These are phyloP conservation scores for Palaemon carinicauda DNA, from an alignment of 1,140 invertebrate genomes.

Conservation along the genomic window DNA sequence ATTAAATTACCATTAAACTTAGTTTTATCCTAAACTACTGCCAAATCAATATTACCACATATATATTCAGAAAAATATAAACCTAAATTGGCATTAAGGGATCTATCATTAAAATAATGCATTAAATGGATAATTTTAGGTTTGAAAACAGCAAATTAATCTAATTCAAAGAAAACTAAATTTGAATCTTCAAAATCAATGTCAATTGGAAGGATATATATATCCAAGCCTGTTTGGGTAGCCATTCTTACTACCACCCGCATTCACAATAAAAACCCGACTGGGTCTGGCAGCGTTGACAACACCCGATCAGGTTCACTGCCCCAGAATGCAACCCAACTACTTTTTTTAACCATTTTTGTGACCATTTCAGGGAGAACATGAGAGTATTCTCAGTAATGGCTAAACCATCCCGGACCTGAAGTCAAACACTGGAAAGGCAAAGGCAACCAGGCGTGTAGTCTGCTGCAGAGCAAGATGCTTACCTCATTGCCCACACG, in stretches of 20 bases:
- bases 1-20: no score
- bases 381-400: constrained; percentile 46
- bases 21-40: no score
- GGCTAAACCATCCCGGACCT: constrained; percentile 16
- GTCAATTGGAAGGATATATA: neutral
- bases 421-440: constrained; percentile 33
- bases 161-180: no score
- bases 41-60: no score
- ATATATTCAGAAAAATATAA: no score
- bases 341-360: constrained; percentile 42
- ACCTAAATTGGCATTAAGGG: no score
- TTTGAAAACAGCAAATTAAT: no score
- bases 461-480: neutral
- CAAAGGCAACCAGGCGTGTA: constrained; percentile 10
- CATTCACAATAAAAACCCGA: neutral
- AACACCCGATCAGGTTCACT: constrained; percentile 38
- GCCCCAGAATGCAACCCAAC: constrained; percentile 47
- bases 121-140: no score
- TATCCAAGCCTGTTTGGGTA: neutral
- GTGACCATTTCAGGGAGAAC: constrained; percentile 46
- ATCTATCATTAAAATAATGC: no score
- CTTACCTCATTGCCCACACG: neutral
- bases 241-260: neutral
- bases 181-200: no score
- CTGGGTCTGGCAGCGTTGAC: constrained; percentile 39